Conservation (phyloP, 2,113 vertebrate species). For the Platanista minor region DNA sequence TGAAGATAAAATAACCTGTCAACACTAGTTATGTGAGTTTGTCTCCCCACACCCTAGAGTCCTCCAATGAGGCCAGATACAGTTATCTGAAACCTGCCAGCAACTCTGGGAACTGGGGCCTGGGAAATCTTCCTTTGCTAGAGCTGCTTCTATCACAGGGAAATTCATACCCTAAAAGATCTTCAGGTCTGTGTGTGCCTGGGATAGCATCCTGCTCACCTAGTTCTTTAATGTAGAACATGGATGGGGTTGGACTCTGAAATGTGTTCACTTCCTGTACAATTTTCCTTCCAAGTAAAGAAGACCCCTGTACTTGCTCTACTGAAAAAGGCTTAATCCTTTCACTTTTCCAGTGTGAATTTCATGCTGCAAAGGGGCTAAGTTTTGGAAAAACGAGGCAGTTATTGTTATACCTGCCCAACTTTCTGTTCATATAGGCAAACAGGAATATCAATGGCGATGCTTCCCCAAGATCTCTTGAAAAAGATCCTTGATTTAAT, state of each 20-base stretch:
- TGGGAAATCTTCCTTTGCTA: neutral
- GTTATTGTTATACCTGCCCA: conserved; percentile 8
- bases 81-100: conserved; percentile 26
- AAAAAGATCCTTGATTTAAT: conserved; percentile 1
- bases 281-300: neutral
- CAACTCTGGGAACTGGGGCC: neutral
- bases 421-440: neutral
- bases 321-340: neutral
- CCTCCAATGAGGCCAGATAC: neutral
- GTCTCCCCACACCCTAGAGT: neutral
- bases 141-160: neutral
- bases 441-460: neutral
- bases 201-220: neutral
- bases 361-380: neutral
- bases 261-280: neutral
- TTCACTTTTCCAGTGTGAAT: neutral
- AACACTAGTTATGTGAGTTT: conserved; percentile 11
- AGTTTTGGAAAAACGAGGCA: neutral
- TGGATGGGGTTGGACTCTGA: neutral
- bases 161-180: neutral
- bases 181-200: neutral
- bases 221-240: neutral
- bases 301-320: neutral
- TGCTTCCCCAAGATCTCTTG: neutral
- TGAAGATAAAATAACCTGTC: conserved; percentile 64